Evolutionary conservation across 2,888 invertebrate species (phyloP).

Genomic region (Drosophila rubida): DNA sequence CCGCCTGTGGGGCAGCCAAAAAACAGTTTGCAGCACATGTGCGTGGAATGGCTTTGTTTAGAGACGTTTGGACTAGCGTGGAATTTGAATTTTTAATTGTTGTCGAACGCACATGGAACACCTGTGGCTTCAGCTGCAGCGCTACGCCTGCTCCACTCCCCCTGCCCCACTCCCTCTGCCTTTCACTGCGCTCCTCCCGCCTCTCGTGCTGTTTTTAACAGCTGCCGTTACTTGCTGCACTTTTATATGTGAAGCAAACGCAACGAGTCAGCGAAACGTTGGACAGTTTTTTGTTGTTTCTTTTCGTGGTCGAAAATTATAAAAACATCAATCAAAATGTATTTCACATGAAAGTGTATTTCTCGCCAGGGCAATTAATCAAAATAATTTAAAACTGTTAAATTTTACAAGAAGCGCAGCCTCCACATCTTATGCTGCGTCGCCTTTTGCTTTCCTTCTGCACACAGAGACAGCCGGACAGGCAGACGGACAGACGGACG

Average conservation of each 20-base stretch:
- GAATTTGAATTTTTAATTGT: conserved; percentile 74
- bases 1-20: conserved; percentile 54
- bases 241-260: too few relatives aligned
- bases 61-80: conserved; percentile 71
- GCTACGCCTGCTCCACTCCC: too few relatives aligned
- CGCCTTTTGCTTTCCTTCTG: conserved; percentile 10
- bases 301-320: conserved; percentile 54
- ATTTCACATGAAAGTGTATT: conserved; percentile 56
- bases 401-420: conserved; percentile 54
- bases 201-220: too few relatives aligned
- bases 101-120: conserved; percentile 32
- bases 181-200: too few relatives aligned
- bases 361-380: conserved; percentile 66
- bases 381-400: conserved; percentile 63
- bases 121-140: conserved; percentile 46
- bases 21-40: conserved; percentile 20
- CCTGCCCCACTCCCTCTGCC: too few relatives aligned
- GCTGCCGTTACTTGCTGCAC: too few relatives aligned
- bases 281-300: conserved; percentile 15
- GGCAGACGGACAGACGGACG: not conserved
- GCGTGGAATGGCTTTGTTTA: conserved; percentile 68
- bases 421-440: not conserved
- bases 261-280: conserved; percentile 7
- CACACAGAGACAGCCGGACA: not conserved
- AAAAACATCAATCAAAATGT: conserved; percentile 76